These are phyloP conservation scores for Selene dorsalis DNA, from an alignment of 2,797 vertebrate genomes.

Conservation along the genomic window DNA sequence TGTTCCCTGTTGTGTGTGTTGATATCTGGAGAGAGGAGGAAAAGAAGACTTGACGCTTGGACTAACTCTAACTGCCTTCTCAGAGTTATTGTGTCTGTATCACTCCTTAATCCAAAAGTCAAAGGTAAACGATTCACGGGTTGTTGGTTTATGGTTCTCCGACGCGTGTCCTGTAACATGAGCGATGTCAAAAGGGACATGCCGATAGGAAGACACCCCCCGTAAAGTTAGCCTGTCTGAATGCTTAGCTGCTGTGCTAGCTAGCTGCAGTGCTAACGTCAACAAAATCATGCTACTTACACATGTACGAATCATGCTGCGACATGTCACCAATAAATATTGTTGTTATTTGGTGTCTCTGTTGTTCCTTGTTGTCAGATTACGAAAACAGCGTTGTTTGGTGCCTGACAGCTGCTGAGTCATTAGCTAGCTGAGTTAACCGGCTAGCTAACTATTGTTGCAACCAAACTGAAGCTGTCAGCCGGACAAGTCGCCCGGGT, in stretches of 20 bases:
- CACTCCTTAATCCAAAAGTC: constrained; percentile 53
- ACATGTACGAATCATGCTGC: constrained; percentile 3
- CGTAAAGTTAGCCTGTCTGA: constrained; percentile 74
- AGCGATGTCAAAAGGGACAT: constrained; percentile 54
- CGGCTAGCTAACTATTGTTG: constrained; percentile 77
- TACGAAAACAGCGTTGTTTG: constrained; percentile 3
- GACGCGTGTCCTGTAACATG: constrained; percentile 16
- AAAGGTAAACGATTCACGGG: constrained; percentile 77
- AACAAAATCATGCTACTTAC: constrained; percentile 58
- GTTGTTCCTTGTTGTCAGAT: background rate
- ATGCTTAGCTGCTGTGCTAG: constrained; percentile 66
- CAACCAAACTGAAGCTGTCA: constrained; percentile 47
- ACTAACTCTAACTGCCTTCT: constrained; percentile 64
- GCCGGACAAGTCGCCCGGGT: background rate
- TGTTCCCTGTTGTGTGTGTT: constrained; percentile 78
- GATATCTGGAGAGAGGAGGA: constrained; percentile 75
- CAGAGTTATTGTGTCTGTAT: constrained; percentile 53
- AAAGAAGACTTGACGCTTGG: constrained; percentile 77
- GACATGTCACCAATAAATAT: constrained; percentile 41
- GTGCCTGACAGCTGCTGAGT: constrained; percentile 82
- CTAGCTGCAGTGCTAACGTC: constrained; percentile 69
- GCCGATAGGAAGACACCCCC: constrained; percentile 44
- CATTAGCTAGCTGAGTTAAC: constrained; percentile 81
- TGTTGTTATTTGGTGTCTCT: constrained; percentile 2
- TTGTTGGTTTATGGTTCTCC: constrained; percentile 23